phyloP scores from a whole-genome alignment of 2,113 vertebrate species.

The Eurypyga helias region DNA sequence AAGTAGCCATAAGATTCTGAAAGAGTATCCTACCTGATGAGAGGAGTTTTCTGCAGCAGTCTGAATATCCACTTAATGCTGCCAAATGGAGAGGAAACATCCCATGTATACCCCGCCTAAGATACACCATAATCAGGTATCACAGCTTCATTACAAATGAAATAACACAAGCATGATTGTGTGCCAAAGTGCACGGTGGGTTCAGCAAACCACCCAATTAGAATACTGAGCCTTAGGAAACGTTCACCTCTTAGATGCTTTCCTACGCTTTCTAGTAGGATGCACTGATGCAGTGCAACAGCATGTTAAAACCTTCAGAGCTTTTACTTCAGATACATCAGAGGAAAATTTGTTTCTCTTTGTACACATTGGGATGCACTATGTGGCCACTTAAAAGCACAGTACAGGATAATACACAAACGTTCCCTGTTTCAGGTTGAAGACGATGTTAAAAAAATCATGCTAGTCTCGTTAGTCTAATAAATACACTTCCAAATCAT shows the following conservation, averaged over 20 bases:
- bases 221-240: not conserved
- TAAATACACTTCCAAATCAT: not conserved
- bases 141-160: conserved; percentile 63
- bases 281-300: not conserved
- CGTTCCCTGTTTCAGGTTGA: not conserved
- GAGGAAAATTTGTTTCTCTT: not conserved
- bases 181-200: not conserved
- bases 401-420: not conserved
- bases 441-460: not conserved
- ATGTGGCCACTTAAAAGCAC: not conserved
- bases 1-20: not conserved
- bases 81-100: conserved; percentile 99
- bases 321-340: not conserved
- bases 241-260: not conserved
- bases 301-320: not conserved
- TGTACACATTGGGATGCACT: not conserved
- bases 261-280: not conserved
- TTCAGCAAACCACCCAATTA: not conserved
- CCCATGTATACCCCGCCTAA: conserved; percentile 94
- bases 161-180: conserved; percentile 47
- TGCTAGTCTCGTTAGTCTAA: not conserved
- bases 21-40: conserved; percentile 85
- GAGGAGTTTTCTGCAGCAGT: conserved; percentile 97
- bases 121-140: conserved; percentile 73
- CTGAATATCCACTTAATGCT: conserved; percentile 97